Percentiles rank a stretch among this genome's conserved stretches.
phyloP scores from a whole-genome alignment of 64 coral and sea anemone species.

The Stichodactyla helianthus region DNA sequence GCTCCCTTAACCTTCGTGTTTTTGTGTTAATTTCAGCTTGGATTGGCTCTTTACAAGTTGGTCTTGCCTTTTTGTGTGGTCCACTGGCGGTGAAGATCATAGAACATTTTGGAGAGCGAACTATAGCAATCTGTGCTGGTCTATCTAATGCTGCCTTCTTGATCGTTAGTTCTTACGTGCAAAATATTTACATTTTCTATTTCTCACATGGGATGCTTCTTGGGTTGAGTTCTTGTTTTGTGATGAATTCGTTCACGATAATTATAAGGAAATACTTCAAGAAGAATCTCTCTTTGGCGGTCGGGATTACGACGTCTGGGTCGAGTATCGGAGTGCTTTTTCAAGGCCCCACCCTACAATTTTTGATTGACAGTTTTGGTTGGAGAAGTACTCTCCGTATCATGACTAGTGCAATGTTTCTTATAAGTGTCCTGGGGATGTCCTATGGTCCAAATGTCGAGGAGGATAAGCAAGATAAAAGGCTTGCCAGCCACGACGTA shows the following conservation, averaged over 20 bases:
- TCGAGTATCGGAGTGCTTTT: conserved; percentile 22
- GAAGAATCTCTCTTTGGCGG: conserved; percentile 20
- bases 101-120: not conserved
- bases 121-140: not conserved
- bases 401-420: not conserved
- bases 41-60: conserved; percentile 2
- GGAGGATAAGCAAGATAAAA: not conserved
- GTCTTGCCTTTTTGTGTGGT: not conserved
- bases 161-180: conserved; percentile 8
- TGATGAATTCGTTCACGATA: not conserved
- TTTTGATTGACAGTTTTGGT: conserved; percentile 27
- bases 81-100: not conserved
- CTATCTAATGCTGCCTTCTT: not conserved
- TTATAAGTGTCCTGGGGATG: conserved; percentile 1
- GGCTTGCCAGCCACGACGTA: not conserved
- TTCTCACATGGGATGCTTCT: conserved; percentile 12
- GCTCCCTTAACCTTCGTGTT: not conserved
- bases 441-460: conserved; percentile 41
- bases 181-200: conserved; percentile 23
- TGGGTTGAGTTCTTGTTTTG: conserved; percentile 18
- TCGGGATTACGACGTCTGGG: conserved; percentile 20
- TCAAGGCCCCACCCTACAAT: conserved; percentile 22
- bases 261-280: conserved; percentile 38
- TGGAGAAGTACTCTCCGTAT: conserved; percentile 27
- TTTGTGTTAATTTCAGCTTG: conserved; percentile 10